Conservation (phyloP, 1,140 invertebrate genomes). For the Bombus consobrinus region DNA sequence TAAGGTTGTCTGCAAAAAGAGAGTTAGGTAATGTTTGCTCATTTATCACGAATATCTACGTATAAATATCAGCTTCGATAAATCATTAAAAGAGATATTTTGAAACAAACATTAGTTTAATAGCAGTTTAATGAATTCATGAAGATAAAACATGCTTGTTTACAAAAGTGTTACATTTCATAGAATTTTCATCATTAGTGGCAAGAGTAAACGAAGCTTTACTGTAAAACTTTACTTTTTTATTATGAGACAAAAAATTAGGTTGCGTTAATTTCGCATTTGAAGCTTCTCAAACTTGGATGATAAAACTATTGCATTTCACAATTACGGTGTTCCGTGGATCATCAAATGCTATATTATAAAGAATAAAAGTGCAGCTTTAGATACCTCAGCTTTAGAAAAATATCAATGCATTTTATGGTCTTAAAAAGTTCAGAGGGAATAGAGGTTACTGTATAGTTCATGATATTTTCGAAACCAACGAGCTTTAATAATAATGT, state of each 20-base stretch:
- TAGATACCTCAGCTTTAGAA: background rate
- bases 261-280: background rate
- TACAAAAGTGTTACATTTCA: background rate
- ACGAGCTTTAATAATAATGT: too few relatives aligned
- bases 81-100: background rate
- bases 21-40: background rate
- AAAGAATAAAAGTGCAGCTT: background rate
- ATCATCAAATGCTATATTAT: background rate
- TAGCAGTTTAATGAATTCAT: background rate
- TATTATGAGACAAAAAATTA: background rate
- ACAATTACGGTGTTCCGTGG: too few relatives aligned
- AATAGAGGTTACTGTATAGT: background rate
- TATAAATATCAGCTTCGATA: background rate
- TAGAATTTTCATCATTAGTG: background rate
- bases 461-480: too few relatives aligned
- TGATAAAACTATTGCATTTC: too few relatives aligned
- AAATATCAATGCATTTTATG: background rate
- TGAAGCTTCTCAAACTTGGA: background rate
- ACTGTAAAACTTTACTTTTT: background rate
- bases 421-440: background rate
- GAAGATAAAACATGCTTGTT: background rate
- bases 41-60: background rate
- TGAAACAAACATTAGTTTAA: background rate
- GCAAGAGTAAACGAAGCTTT: background rate
- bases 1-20: background rate